phyloP scores from a whole-genome alignment of 2,113 vertebrate species.

The Tichodroma muraria region DNA sequence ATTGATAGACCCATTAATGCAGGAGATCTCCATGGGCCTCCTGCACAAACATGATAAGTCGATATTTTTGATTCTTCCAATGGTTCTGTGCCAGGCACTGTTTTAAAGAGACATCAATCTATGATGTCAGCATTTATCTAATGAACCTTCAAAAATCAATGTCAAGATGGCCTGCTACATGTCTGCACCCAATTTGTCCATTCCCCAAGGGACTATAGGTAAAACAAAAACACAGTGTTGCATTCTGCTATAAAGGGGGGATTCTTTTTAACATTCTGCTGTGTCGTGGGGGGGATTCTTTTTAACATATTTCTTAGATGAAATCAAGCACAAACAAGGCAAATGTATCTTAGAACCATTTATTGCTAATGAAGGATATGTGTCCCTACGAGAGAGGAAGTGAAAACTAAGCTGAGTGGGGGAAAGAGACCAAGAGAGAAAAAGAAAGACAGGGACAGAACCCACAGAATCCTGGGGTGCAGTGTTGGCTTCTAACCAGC shows the following conservation, averaged over 20 bases:
- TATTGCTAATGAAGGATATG: background rate
- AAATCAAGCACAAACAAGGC: background rate
- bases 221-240: constrained; percentile 17
- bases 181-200: constrained; percentile 64
- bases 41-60: constrained; percentile 78
- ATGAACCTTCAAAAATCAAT: constrained; percentile 95
- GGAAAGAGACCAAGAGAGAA: background rate
- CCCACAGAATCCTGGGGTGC: background rate
- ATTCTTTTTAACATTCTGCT: background rate
- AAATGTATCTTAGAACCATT: background rate
- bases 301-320: background rate
- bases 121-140: constrained; percentile 98
- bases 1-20: constrained; percentile 82
- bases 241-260: background rate
- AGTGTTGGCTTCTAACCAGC: background rate
- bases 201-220: constrained; percentile 14
- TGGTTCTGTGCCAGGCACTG: constrained; percentile 83
- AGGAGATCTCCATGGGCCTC: constrained; percentile 69
- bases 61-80: constrained; percentile 92
- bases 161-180: constrained; percentile 76
- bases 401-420: background rate
- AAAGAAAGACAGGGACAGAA: background rate
- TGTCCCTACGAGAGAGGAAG: background rate
- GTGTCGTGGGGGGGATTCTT: background rate
- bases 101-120: constrained; percentile 99